Evolutionary conservation across 2,113 vertebrate genomes (phyloP).

Genomic region (Phrynocephalus versicolor): DNA sequence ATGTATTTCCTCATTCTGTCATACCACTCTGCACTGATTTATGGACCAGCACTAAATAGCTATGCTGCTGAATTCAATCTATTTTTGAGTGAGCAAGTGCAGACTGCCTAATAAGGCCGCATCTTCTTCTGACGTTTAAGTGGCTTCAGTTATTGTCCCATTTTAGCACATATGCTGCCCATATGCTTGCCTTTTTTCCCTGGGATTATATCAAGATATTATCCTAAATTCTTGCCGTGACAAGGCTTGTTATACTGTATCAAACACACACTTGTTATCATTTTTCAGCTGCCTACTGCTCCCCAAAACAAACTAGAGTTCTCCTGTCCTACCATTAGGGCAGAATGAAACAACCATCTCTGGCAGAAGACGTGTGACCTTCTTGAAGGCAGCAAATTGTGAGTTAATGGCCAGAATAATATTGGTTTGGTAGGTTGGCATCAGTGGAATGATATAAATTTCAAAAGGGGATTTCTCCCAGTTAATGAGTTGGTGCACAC

Average conservation of each 20-base stretch:
- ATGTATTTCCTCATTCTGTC: slow-evolving; percentile 11
- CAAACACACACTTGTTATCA: neutral
- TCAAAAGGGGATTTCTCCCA: too few relatives aligned
- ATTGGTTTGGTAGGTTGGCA: too few relatives aligned
- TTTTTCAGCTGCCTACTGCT: neutral
- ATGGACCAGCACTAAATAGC: slow-evolving; percentile 11
- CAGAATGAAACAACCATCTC: neutral
- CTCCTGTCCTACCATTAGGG: neutral
- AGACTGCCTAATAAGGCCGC: slow-evolving; percentile 20
- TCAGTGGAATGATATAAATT: too few relatives aligned
- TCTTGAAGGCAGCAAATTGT: neutral
- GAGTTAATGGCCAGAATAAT: too few relatives aligned
- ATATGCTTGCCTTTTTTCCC: neutral
- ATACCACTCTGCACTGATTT: neutral
- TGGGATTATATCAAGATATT: neutral
- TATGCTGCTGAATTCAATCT: neutral
- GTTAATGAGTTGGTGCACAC: too few relatives aligned
- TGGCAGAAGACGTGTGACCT: neutral
- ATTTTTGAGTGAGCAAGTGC: slow-evolving; percentile 1
- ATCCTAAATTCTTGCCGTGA: too few relatives aligned
- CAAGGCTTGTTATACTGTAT: neutral
- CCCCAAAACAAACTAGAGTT: neutral
- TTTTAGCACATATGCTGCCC: neutral
- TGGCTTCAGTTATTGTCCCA: neutral
- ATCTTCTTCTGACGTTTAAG: neutral